phyloP scores from a whole-genome alignment of 2,797 vertebrate genomes.

The Platalea minor region DNA sequence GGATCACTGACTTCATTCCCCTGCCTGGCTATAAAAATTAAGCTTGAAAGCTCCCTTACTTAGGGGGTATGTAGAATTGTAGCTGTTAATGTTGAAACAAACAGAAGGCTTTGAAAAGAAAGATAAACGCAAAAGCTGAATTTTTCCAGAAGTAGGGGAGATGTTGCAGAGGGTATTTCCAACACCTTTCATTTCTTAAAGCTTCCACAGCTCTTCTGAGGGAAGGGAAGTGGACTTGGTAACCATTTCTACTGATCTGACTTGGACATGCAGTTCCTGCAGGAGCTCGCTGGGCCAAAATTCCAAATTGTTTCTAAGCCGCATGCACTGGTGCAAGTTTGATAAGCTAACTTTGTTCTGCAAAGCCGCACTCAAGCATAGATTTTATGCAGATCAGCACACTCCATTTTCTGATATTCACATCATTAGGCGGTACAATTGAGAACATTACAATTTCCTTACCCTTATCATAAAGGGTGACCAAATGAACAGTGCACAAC shows the following conservation, averaged over 20 bases:
- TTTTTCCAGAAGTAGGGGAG: background rate
- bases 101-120: background rate
- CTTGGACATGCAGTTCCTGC: background rate
- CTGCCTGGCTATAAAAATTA: background rate
- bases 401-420: background rate
- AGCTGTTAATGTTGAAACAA: background rate
- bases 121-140: background rate
- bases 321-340: background rate
- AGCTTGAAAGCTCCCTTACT: background rate
- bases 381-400: background rate
- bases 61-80: background rate
- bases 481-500: background rate
- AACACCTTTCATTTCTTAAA: background rate
- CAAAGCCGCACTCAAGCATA: background rate
- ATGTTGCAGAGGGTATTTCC: background rate
- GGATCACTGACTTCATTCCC: background rate
- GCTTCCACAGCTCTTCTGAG: background rate
- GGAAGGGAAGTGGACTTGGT: background rate
- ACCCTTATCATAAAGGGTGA: background rate
- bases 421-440: background rate
- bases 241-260: background rate
- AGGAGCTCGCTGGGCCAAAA: background rate
- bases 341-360: background rate
- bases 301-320: background rate
- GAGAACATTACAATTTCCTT: background rate